Evolutionary conservation across 2,888 invertebrate species (phyloP).

Genomic region (Leptinotarsa peninsularis): DNA sequence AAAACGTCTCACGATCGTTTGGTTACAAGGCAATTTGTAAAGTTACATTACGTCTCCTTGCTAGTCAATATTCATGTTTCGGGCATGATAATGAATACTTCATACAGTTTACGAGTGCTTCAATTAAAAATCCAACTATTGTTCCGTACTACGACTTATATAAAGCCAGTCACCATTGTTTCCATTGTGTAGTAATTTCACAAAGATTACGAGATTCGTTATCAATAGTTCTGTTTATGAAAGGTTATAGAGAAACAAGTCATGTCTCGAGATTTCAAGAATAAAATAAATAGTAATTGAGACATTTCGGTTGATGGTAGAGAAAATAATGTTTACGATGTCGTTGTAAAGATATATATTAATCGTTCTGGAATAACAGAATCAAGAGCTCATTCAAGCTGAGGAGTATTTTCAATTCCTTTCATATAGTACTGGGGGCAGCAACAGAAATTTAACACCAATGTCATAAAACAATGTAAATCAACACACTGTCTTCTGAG

Average conservation of each 20-base stretch:
- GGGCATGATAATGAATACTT: background rate
- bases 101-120: background rate
- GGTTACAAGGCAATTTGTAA: background rate
- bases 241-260: background rate
- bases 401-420: background rate
- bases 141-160: slow-evolving; percentile 17
- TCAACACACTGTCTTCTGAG: no score
- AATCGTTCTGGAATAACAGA: background rate
- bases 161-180: background rate
- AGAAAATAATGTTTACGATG: background rate
- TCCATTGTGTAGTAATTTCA: background rate
- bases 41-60: background rate
- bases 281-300: background rate
- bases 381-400: background rate
- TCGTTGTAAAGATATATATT: background rate
- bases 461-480: no score
- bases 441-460: no score
- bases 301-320: no score
- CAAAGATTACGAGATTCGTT: background rate
- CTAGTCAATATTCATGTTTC: background rate
- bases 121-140: slow-evolving; percentile 19
- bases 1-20: background rate
- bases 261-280: background rate
- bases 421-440: no score
- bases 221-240: slow-evolving; percentile 1